A percentile compares a stretch with the other conserved stretches of the same genome.
Conservation (phyloP, 1,140 invertebrate species). For the Brachionus koreanus region DNA sequence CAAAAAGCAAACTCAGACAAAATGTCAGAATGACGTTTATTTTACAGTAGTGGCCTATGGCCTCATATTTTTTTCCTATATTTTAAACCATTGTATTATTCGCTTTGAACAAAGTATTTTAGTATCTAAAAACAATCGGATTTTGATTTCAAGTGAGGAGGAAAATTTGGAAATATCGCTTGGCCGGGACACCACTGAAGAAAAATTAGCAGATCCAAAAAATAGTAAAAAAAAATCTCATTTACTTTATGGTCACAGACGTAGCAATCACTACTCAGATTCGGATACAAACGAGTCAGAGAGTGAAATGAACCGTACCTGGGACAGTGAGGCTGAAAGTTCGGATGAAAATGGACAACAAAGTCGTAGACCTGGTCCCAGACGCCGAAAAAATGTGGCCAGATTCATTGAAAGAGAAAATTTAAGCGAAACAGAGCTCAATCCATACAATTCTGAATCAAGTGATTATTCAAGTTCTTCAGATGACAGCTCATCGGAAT, state of each 20-base stretch:
- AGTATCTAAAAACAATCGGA: slow-evolving; percentile 45
- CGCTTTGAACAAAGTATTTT: slow-evolving; percentile 59
- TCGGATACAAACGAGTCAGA: slow-evolving; percentile 23
- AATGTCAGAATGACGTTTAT: slow-evolving; percentile 58
- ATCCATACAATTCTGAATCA: not conserved
- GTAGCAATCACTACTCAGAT: slow-evolving; percentile 23
- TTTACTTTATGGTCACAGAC: not conserved
- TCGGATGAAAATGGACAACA: not conserved
- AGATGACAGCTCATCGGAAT: not conserved
- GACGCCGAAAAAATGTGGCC: slow-evolving; percentile 10
- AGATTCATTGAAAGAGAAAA: slow-evolving; percentile 40
- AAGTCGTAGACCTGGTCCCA: not conserved
- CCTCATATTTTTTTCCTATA: slow-evolving; percentile 74
- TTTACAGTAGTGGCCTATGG: slow-evolving; percentile 71
- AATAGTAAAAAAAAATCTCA: slow-evolving; percentile 4
- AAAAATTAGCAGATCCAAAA: not conserved
- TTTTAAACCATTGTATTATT: slow-evolving; percentile 68
- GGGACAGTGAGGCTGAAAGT: not conserved
- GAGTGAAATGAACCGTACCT: not conserved
- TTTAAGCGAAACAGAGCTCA: slow-evolving; percentile 38
- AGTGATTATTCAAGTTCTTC: not conserved
- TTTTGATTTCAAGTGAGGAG: slow-evolving; percentile 46
- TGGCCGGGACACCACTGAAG: slow-evolving; percentile 61
- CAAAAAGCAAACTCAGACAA: slow-evolving; percentile 47
- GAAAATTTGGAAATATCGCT: slow-evolving; percentile 50